Evolutionary conservation across 2,113 vertebrate species (phyloP).

Genomic region (Zeus faber): DNA sequence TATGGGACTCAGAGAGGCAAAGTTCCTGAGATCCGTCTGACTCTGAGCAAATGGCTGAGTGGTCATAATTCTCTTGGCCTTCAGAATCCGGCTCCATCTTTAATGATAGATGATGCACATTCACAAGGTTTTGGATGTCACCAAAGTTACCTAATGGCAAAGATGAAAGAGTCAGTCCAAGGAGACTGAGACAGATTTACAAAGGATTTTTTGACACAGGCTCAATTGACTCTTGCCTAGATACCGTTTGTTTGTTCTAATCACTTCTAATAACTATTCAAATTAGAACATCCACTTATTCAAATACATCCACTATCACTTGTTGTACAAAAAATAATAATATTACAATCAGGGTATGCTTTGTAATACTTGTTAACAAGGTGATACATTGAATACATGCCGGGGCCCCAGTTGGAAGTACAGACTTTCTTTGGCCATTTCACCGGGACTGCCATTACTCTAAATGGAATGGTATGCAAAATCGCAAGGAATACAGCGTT

Average conservation of each 20-base stretch:
- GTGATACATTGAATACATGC: constrained; percentile 32
- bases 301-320: no score
- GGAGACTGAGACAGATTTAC: no score
- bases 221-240: no score
- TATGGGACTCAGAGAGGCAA: no score
- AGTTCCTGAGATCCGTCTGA: constrained; percentile 55
- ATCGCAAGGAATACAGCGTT: constrained; percentile 69
- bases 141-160: constrained; percentile 43
- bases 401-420: constrained; percentile 56
- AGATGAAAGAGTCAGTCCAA: constrained; percentile 21
- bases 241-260: no score
- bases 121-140: constrained; percentile 22
- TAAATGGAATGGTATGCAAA: constrained; percentile 89
- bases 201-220: no score
- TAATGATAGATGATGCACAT: constrained; percentile 18
- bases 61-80: constrained; percentile 61
- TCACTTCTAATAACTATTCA: no score
- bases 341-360: constrained; percentile 4
- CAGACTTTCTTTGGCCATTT: constrained; percentile 34
- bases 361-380: constrained; percentile 11
- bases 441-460: constrained; percentile 68
- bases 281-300: no score
- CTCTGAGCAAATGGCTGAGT: constrained; percentile 62
- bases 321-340: no score
- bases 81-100: constrained; percentile 59